A percentile compares a stretch with the other conserved stretches of the same genome.
Evolutionary conservation across 2,888 invertebrate species (phyloP).

Genomic region (Drosophila diplacantha): DNA sequence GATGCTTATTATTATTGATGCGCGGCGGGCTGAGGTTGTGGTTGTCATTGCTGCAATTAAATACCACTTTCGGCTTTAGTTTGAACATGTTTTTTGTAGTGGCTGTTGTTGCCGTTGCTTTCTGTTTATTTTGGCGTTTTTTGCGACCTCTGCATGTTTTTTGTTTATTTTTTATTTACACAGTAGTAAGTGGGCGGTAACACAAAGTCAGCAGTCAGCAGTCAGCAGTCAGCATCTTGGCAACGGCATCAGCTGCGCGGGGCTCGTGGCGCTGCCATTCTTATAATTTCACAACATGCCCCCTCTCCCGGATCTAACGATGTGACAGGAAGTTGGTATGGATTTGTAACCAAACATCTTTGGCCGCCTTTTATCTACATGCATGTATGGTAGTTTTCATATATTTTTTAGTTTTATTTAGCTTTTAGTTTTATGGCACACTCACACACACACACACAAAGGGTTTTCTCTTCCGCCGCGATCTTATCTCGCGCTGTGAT

Average conservation of each 20-base stretch:
- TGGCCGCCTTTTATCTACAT: not conserved
- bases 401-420: not conserved
- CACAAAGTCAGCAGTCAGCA: not conserved
- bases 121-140: constrained; percentile 10
- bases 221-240: constrained; percentile 1
- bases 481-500: constrained; percentile 6
- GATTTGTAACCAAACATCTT: not conserved
- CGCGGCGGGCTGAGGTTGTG: constrained; percentile 14
- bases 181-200: constrained; percentile 14
- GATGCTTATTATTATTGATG: constrained; percentile 43
- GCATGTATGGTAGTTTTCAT: not conserved
- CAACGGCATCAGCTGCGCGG: constrained; percentile 1
- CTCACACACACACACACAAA: not conserved
- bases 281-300: constrained; percentile 9
- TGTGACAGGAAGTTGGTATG: constrained; percentile 2
- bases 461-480: constrained; percentile 4
- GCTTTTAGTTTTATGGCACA: constrained; percentile 7
- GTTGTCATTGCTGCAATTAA: constrained; percentile 53
- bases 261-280: constrained; percentile 6
- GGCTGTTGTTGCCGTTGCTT: constrained; percentile 1
- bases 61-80: constrained; percentile 50
- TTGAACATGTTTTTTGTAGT: constrained; percentile 13
- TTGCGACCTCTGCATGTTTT: constrained; percentile 11
- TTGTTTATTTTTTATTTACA: constrained; percentile 18
- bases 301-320: not conserved